These are phyloP conservation scores for Tilapia sparmanii DNA, from an alignment of 2,113 vertebrate species.

Conservation along the genomic window DNA sequence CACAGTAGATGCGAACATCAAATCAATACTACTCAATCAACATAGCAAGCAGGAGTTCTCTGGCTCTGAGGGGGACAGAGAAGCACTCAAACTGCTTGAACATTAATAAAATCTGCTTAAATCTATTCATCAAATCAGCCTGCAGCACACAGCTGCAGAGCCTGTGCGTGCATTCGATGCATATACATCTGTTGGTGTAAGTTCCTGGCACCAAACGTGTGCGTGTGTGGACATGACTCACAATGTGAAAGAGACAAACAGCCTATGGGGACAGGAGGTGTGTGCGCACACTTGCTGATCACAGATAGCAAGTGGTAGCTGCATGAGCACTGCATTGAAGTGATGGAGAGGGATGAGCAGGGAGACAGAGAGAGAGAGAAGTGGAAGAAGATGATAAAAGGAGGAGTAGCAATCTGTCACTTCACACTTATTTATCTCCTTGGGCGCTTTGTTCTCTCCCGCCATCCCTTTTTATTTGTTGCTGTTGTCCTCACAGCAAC, in stretches of 20 bases:
- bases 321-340: constrained; percentile 29
- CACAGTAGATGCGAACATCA: constrained; percentile 15
- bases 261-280: constrained; percentile 36
- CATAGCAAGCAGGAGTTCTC: neutral
- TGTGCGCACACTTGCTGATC: constrained; percentile 8
- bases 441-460: neutral
- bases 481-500: neutral
- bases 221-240: constrained; percentile 24
- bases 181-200: neutral
- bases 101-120: constrained; percentile 1
- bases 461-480: neutral
- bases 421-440: constrained; percentile 53
- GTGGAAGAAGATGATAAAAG: constrained; percentile 50
- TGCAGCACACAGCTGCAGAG: neutral
- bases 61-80: neutral
- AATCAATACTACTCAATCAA: constrained; percentile 50
- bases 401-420: constrained; percentile 49
- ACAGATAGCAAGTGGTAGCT: constrained; percentile 27
- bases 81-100: neutral
- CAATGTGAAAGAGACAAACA: constrained; percentile 34
- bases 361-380: constrained; percentile 25
- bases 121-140: neutral
- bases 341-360: constrained; percentile 25
- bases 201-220: neutral
- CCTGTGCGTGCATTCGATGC: neutral